These are phyloP conservation scores for Leptinotarsa haldemani DNA, from an alignment of 2,888 invertebrate genomes.

Conservation along the genomic window DNA sequence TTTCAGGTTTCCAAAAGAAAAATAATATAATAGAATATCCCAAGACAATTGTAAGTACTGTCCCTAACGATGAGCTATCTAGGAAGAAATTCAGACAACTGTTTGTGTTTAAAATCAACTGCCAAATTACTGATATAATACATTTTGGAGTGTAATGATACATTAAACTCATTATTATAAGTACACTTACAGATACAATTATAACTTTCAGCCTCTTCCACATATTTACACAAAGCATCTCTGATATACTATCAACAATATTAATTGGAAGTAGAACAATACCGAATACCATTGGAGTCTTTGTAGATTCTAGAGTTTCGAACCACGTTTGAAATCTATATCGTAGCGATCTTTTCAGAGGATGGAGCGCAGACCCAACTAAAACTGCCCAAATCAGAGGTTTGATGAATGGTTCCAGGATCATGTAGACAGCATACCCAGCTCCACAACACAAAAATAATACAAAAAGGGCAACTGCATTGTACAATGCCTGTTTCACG, in stretches of 20 bases:
- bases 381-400: conserved; percentile 96
- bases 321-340: conserved; percentile 85
- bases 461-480: conserved; percentile 85
- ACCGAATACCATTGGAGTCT: conserved; percentile 74
- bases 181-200: conserved; percentile 62
- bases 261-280: conserved; percentile 77
- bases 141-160: conserved; percentile 80
- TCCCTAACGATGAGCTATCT: conserved; percentile 58
- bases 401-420: conserved; percentile 91
- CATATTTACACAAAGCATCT: conserved; percentile 78
- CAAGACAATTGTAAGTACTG: conserved; percentile 70
- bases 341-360: conserved; percentile 87
- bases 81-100: conserved; percentile 60
- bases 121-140: conserved; percentile 72
- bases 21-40: conserved; percentile 79
- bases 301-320: conserved; percentile 73
- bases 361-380: conserved; percentile 97
- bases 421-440: conserved; percentile 83
- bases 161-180: conserved; percentile 71
- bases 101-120: conserved; percentile 52
- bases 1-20: conserved; percentile 81
- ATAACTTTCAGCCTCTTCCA: conserved; percentile 76
- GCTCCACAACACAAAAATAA: conserved; percentile 77
- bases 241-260: conserved; percentile 80
- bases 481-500: conserved; percentile 92